Conservation (phyloP, 2,797 vertebrate genomes). For the Urophycis tenuis region DNA sequence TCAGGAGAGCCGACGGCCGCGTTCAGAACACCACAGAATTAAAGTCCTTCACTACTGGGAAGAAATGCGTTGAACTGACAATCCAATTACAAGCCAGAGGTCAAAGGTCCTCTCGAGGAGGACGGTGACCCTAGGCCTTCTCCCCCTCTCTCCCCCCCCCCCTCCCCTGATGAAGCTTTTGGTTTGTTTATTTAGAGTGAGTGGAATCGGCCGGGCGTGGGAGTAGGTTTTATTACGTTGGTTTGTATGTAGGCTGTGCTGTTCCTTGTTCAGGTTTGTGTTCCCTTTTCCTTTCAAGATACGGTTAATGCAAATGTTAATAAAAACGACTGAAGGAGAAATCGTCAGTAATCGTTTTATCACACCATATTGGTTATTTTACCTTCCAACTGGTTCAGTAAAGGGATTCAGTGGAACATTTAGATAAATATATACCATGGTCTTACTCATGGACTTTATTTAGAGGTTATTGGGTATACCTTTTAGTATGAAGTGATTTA, state of each 20-base stretch:
- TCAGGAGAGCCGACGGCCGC: conserved; percentile 23
- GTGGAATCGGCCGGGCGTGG: conserved; percentile 33
- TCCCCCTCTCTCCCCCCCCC: too few relatives aligned
- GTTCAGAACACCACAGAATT: conserved; percentile 28
- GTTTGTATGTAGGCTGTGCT: conserved; percentile 73
- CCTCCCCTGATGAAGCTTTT: conserved; percentile 40
- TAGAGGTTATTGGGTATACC: neutral
- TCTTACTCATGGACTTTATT: too few relatives aligned
- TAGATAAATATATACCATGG: neutral
- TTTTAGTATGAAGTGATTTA: neutral
- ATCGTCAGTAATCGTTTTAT: neutral
- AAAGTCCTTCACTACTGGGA: conserved; percentile 41
- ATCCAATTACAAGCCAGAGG: conserved; percentile 45
- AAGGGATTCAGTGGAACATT: neutral
- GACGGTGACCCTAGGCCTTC: too few relatives aligned
- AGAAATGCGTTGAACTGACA: conserved; percentile 49
- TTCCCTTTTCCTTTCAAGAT: conserved; percentile 76
- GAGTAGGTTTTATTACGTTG: conserved; percentile 42
- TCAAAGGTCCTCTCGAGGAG: conserved; percentile 29
- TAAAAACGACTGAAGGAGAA: neutral
- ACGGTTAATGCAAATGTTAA: conserved; percentile 76
- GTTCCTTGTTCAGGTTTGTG: conserved; percentile 73
- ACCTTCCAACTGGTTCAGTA: neutral
- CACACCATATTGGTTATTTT: neutral
- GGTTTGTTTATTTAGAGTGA: conserved; percentile 25